Conservation (phyloP, 2,888 invertebrate species). For the Eugnorisma glareosa region DNA sequence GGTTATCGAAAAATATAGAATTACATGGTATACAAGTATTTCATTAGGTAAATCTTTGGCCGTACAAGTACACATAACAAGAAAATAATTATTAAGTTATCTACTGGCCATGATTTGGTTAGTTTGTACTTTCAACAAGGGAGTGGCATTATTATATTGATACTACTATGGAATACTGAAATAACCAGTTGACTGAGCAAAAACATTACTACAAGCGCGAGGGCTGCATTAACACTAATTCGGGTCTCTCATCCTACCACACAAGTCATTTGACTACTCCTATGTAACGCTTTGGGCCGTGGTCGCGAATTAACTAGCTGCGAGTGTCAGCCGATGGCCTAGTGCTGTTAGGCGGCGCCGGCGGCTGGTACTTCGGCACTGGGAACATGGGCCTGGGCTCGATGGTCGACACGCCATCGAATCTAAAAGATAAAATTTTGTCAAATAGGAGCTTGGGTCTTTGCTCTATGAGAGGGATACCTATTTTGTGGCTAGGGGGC, state of each 20-base stretch:
- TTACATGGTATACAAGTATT: constrained; percentile 28
- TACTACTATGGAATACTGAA: constrained; percentile 27
- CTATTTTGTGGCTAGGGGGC: background rate
- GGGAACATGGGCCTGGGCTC: constrained; percentile 84
- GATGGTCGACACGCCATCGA: constrained; percentile 83
- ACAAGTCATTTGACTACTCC: constrained; percentile 56
- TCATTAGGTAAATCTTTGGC: constrained; percentile 63
- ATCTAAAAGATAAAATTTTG: constrained; percentile 70
- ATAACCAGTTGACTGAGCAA: constrained; percentile 56
- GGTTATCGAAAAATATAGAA: constrained; percentile 1
- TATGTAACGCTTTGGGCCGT: constrained; percentile 35
- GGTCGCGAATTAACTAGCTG: constrained; percentile 69
- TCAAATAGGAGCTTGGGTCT: background rate
- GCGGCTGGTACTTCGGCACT: constrained; percentile 79
- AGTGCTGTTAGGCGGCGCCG: constrained; percentile 67
- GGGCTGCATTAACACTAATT: constrained; percentile 51
- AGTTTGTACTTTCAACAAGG: constrained; percentile 59
- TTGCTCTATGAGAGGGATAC: background rate
- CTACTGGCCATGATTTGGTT: constrained; percentile 65
- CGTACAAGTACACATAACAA: constrained; percentile 36
- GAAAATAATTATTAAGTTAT: constrained; percentile 35
- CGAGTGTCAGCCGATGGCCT: constrained; percentile 69
- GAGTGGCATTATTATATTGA: constrained; percentile 21
- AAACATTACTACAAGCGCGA: constrained; percentile 35
- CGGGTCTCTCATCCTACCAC: constrained; percentile 50